Base-by-base conservation (phyloP, 23 tunicate genomes). In the Styela clava region DNA sequence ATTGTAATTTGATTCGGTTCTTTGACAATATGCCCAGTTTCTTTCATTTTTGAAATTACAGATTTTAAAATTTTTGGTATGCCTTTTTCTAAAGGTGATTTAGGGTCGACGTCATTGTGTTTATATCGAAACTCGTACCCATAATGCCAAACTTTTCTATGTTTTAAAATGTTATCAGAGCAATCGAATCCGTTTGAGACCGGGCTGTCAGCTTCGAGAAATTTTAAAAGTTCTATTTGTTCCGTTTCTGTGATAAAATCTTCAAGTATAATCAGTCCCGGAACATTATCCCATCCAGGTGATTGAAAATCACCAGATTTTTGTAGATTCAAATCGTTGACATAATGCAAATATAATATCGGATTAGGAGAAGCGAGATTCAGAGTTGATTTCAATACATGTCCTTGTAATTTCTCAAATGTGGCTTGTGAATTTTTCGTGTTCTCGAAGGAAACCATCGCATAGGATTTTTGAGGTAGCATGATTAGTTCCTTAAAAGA, bases 111-210 rank as follows among this genome's bases (percentile, higher is more conserved):
- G 81, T 93, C 93, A 72, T 85, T 93, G 34, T 73, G 52, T 19
- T 87, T 91, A 74, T 93, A 93, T 2, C 87, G 81, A 64, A 93
- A 93, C 79, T 84, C 86, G 64, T 93, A 93, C 78, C 98, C 98
- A 81, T 87, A 93, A 61, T 93, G 98, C 33, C 91, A 36, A 2
- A 93, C 98, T 24, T 80, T 81, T 44, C 98, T 34, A 44, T 88
- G 88, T 73, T 93, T 93, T 26, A 93, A 68, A 18, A 34, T 74
- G 37, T 85, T 87, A 25, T 79, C 77, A 24, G 79, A 27, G 36
- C 37, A 37, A 2, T 72, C 33, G 12, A 68, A 18, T 76, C 36
- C 65, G 18, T 82, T 31, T 18, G 25, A 35, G 26, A 68, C 56
- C 3, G 63, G 34, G 33, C 69, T 28, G 24, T 93, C 98, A 1